Percentiles rank a stretch among this genome's conserved stretches.
Evolutionary conservation across 1,140 invertebrate species (phyloP).

Genomic region (Phenacoccus solenopsis): DNA sequence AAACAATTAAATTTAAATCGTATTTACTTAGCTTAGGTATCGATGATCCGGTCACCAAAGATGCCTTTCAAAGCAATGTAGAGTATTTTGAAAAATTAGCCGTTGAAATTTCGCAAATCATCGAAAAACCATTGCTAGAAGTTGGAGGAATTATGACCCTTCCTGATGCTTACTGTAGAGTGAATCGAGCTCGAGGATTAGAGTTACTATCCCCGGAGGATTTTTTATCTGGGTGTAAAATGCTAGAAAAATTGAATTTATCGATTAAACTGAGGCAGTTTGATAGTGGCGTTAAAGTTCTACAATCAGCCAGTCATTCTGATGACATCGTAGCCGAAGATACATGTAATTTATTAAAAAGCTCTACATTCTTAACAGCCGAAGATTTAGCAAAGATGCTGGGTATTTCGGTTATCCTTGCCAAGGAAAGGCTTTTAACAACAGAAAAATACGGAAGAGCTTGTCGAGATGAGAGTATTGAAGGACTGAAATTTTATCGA

Average conservation of each 20-base stretch:
- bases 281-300: constrained; percentile 79
- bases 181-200: constrained; percentile 79
- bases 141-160: constrained; percentile 92
- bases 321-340: constrained; percentile 60
- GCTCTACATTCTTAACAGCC: constrained; percentile 59
- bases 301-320: constrained; percentile 66
- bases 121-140: constrained; percentile 71
- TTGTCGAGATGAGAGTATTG: constrained; percentile 88
- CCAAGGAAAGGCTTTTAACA: constrained; percentile 70
- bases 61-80: constrained; percentile 71
- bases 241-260: constrained; percentile 46
- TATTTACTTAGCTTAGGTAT: constrained; percentile 94
- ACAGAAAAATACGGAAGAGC: constrained; percentile 69
- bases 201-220: constrained; percentile 90
- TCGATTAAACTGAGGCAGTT: constrained; percentile 70
- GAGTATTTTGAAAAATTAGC: constrained; percentile 80
- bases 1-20: constrained; percentile 90
- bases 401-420: constrained; percentile 75
- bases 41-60: constrained; percentile 89
- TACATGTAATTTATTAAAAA: constrained; percentile 57
- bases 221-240: constrained; percentile 76
- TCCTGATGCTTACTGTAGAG: constrained; percentile 90
- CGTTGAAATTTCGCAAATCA: constrained; percentile 67
- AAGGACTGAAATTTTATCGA: constrained; percentile 84
- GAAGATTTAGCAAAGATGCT: constrained; percentile 39